These are phyloP conservation scores for Pygoscelis antarcticus DNA, from an alignment of 2,113 vertebrate species.

Conservation along the genomic window DNA sequence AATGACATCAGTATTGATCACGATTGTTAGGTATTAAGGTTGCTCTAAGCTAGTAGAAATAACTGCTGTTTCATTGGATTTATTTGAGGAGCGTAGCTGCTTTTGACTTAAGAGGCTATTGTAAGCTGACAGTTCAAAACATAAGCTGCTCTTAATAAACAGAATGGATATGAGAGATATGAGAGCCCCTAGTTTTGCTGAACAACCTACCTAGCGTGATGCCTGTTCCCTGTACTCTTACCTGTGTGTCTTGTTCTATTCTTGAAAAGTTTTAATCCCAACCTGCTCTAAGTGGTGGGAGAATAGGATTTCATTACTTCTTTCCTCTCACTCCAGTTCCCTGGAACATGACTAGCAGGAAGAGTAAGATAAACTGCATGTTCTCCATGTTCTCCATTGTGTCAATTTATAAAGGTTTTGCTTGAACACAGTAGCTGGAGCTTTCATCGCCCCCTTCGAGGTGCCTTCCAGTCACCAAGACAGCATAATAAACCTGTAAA, in stretches of 20 bases:
- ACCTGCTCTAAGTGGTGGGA: not conserved
- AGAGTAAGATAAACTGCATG: not conserved
- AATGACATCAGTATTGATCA: not conserved
- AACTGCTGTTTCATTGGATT: slow-evolving; percentile 47
- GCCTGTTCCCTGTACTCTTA: not conserved
- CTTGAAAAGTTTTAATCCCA: slow-evolving; percentile 28
- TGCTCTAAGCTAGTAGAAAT: slow-evolving; percentile 10
- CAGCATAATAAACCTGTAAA: not conserved
- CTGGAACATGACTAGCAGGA: not conserved
- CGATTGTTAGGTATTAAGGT: not conserved
- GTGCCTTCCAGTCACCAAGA: not conserved
- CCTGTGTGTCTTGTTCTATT: not conserved
- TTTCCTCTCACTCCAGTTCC: not conserved
- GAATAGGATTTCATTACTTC: not conserved
- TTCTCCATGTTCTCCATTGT: not conserved
- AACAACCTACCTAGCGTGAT: not conserved
- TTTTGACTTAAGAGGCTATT: slow-evolving; percentile 48
- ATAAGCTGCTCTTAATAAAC: slow-evolving; percentile 45
- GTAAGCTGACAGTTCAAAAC: slow-evolving; percentile 52
- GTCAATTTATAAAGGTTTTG: not conserved
- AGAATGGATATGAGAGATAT: not conserved
- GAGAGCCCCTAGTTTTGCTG: not conserved
- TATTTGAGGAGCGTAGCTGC: slow-evolving; percentile 29
- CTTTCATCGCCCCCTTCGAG: accelerated
- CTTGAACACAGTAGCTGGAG: not conserved